phyloP scores from a whole-genome alignment of 2,113 vertebrate genomes.

The Mixornis gularis region DNA sequence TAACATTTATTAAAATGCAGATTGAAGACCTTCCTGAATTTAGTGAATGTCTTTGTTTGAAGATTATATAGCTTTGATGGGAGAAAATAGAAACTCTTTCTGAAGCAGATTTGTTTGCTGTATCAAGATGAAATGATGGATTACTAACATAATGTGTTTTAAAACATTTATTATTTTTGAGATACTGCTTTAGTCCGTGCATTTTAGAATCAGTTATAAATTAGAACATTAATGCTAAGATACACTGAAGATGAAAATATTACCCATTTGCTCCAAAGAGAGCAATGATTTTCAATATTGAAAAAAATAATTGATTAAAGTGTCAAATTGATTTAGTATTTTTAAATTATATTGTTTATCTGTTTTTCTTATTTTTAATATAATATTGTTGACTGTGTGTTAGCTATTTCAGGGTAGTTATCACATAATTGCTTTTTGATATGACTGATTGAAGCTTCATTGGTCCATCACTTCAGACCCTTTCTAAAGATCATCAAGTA shows the following conservation, averaged over 20 bases:
- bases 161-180: constrained; percentile 8
- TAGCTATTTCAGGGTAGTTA: not conserved
- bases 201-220: constrained; percentile 35
- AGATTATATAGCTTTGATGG: not conserved
- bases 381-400: not conserved
- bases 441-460: not conserved
- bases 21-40: constrained; percentile 6
- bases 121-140: constrained; percentile 17
- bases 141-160: not conserved
- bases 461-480: not conserved
- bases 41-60: constrained; percentile 29
- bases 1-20: constrained; percentile 15
- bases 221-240: constrained; percentile 25
- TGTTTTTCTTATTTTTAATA: not conserved
- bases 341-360: not conserved
- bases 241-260: constrained; percentile 30
- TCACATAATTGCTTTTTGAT: not conserved
- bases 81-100: constrained; percentile 15
- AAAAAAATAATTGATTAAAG: constrained; percentile 15
- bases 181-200: not conserved
- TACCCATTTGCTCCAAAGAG: not conserved
- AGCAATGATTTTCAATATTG: constrained; percentile 36
- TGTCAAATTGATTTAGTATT: constrained; percentile 15
- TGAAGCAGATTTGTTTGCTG: constrained; percentile 10
- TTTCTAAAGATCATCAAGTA: not conserved